Conservation (phyloP, 1,140 invertebrate genomes). For the Pachypsylla venusta region DNA sequence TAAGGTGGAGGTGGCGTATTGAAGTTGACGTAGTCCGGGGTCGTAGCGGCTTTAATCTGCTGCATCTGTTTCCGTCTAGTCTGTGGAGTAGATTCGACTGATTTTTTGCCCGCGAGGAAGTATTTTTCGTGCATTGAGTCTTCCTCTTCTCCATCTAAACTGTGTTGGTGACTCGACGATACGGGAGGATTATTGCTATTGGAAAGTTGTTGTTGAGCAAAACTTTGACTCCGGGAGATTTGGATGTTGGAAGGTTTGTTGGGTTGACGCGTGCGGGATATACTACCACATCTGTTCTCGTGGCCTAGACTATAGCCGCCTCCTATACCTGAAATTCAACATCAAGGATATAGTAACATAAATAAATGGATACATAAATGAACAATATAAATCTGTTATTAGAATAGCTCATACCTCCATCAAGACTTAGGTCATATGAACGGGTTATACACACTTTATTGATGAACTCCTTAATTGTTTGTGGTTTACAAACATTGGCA, state of each 20-base stretch:
- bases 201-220: conserved; percentile 24
- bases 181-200: too few relatives aligned
- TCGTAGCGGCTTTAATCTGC: conserved; percentile 8
- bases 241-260: conserved; percentile 20
- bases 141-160: conserved; percentile 32
- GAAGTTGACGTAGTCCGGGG: conserved; percentile 26
- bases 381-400: too few relatives aligned
- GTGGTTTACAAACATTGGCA: too few relatives aligned
- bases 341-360: too few relatives aligned
- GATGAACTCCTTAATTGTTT: too few relatives aligned
- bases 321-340: conserved; percentile 27
- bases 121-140: conserved; percentile 73
- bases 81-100: conserved; percentile 32
- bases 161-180: conserved; percentile 20
- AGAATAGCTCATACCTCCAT: too few relatives aligned
- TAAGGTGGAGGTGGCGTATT: conserved; percentile 22
- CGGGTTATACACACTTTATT: too few relatives aligned
- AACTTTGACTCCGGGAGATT: conserved; percentile 23
- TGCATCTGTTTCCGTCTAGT: conserved; percentile 10
- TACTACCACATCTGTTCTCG: conserved; percentile 24
- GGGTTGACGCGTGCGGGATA: conserved; percentile 17
- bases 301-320: conserved; percentile 27
- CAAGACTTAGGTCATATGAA: too few relatives aligned
- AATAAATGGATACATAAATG: too few relatives aligned
- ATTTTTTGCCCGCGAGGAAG: conserved; percentile 32